Evolutionary conservation across 2,888 invertebrate species (phyloP), one percentile per base, ranked within the genome.

Genomic region (Pocota personata): DNA sequence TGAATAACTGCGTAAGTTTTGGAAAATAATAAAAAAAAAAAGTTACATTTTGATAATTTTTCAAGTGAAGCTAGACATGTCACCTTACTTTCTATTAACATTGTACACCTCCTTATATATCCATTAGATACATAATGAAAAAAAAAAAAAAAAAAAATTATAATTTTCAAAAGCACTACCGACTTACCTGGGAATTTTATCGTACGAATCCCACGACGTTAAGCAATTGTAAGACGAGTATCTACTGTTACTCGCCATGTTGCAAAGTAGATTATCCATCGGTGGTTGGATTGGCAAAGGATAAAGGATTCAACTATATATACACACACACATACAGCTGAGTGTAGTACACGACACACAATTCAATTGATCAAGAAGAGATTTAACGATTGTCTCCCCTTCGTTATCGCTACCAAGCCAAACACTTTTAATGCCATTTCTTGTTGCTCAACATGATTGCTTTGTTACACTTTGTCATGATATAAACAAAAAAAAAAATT

Each of bases 181-280:
- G 10, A 19, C 90, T 90, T 90, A 97, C 97, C 97, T 97, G 89
- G 97, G 97, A 93, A 97, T 97, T 92, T 94, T 95, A 92, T 97
- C 97, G 93, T 97, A 97, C 93, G 97, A 97, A 93, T 97, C 97
- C 97, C 97, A 97, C 92, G 96, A 96, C 87, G 96, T 96, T 91
- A 97, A 94, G 93, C 97, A 97, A 93, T 97, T 97, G 93, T 97
- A 97, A 84, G 97, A 97, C 93, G 96, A 97, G 94, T 97, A 96
- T 93, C 96, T 95, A 93, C 96, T 96, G 89, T 96, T 95, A 90
- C 91, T 90, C 90, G 92, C 91, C 92, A 92, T 92, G 87, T 92
- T 92, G 90, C 92, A 92, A 89, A 92, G 90, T 90, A 92, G 89
- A 91, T 92, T 92, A 91, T 92, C 92, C 92, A 92, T 92, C 90